These are phyloP conservation scores for Smittia aterrima DNA, from an alignment of 2,888 invertebrate genomes.

Conservation along the genomic window DNA sequence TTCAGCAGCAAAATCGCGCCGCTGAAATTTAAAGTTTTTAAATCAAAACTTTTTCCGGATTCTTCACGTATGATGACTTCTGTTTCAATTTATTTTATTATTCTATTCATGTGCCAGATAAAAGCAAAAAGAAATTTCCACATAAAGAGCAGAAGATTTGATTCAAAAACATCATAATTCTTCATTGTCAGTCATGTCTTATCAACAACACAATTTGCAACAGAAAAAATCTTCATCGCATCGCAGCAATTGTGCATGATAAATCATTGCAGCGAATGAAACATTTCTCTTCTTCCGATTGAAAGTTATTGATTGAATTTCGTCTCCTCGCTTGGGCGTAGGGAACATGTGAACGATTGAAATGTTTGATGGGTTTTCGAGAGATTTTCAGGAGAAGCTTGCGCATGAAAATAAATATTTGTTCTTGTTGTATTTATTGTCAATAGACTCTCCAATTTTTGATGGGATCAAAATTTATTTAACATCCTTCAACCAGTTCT, in stretches of 20 bases:
- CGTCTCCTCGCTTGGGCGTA: neutral
- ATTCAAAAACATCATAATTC: constrained; percentile 4
- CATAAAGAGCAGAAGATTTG: neutral
- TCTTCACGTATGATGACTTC: constrained; percentile 6
- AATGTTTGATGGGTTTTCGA: neutral
- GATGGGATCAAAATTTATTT: no score
- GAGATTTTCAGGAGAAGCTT: neutral
- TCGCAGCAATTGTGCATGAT: constrained; percentile 12
- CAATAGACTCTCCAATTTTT: no score
- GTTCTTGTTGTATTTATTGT: no score
- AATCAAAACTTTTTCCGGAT: neutral
- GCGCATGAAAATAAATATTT: no score
- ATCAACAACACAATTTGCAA: constrained; percentile 32
- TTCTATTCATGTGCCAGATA: constrained; percentile 20
- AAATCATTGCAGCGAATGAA: constrained; percentile 6
- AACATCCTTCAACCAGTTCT: constrained; percentile 25
- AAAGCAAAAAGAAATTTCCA: neutral
- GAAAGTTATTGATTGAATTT: constrained; percentile 8
- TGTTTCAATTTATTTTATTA: neutral
- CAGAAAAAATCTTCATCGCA: neutral
- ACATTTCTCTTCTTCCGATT: neutral
- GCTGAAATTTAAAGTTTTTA: neutral
- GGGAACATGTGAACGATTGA: neutral
- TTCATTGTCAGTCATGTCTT: constrained; percentile 22
- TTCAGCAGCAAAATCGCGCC: no score